Evolutionary conservation across 2,113 vertebrate species (phyloP).

Genomic region (Acrocephalus arundinaceus): DNA sequence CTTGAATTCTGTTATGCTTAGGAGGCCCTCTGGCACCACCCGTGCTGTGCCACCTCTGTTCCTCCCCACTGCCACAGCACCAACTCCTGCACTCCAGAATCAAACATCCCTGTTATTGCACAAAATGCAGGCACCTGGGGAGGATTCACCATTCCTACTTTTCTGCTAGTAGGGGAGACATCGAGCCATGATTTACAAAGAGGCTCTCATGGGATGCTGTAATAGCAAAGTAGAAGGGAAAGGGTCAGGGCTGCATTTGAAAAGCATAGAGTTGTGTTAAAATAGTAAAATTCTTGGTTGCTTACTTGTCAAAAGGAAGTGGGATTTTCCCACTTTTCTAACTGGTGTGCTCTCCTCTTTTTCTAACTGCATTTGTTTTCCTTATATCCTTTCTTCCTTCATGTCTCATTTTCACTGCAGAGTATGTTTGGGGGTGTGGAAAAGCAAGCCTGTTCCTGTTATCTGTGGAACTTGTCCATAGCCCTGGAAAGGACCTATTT

Average conservation of each 20-base stretch:
- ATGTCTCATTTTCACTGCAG: background rate
- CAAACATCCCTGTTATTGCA: background rate
- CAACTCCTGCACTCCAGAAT: background rate
- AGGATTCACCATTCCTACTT: background rate
- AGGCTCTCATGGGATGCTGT: background rate
- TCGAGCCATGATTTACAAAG: background rate
- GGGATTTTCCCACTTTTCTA: background rate
- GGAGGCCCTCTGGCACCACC: background rate
- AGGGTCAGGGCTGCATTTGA: background rate
- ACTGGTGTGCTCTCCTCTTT: background rate
- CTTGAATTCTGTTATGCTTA: background rate
- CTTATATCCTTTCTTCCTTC: background rate
- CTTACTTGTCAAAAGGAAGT: background rate
- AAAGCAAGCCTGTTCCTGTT: slow-evolving; percentile 18
- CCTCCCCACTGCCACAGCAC: background rate
- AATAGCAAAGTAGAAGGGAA: background rate
- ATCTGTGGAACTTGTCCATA: slow-evolving; percentile 1
- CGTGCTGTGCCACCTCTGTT: background rate
- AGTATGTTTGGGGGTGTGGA: background rate
- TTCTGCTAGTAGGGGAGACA: background rate
- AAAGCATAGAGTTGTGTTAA: background rate
- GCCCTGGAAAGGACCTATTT: slow-evolving; percentile 9
- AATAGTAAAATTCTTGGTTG: background rate
- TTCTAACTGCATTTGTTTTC: background rate
- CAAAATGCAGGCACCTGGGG: background rate